Base-by-base conservation (phyloP, 1,140 invertebrate genomes). In the Tenebrio molitor region DNA sequence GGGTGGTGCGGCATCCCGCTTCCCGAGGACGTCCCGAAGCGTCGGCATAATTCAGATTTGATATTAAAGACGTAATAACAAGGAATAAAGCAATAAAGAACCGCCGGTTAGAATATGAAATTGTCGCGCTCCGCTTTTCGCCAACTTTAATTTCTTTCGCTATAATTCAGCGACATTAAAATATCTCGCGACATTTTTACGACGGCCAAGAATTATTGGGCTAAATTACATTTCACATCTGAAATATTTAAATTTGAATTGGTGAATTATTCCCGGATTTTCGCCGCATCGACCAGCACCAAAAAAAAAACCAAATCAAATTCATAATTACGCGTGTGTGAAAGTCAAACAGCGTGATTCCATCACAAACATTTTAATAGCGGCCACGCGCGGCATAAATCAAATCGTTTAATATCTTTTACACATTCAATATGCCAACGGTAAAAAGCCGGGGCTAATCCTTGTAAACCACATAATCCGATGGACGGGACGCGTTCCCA, bases 221-320 rank as follows among this genome's bases (percentile, higher is more conserved):
- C 66, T 74, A 79, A 81, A 81, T 81, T 81, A 81, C 75, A 68
- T 76, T 77, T 79, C 77, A 69, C 76, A 69, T 78, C 75, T 78
- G 79, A 80, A 78, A 80, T 79, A 78, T 79, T 80, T 73, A 78
- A 76, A 79, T 78, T 79, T 79, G 76, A 80, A 80, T 80, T 77
- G 76, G 70, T 72, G 77, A 79, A 79, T 77, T 76, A 74, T 78
- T 65, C 25, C 8, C 36, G 36, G 7, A 16, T 44, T 67, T 39
- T 25, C 17, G 6, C 63, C n/a, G n/a, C n/a, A n/a, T n/a, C n/a
- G n/a, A 12, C 7, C 36, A 7, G 2, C 42, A 17, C n/a, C n/a
- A n/a, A n/a, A n/a, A n/a, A n/a, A n/a, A n/a, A n/a, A n/a, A n/a
- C n/a, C n/a, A n/a, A n/a, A n/a, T n/a, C n/a, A n/a, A n/a, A n/a